These are phyloP conservation scores for Hippocampus guttulatus DNA, from an alignment of 2,113 vertebrate species.

Conservation along the genomic window DNA sequence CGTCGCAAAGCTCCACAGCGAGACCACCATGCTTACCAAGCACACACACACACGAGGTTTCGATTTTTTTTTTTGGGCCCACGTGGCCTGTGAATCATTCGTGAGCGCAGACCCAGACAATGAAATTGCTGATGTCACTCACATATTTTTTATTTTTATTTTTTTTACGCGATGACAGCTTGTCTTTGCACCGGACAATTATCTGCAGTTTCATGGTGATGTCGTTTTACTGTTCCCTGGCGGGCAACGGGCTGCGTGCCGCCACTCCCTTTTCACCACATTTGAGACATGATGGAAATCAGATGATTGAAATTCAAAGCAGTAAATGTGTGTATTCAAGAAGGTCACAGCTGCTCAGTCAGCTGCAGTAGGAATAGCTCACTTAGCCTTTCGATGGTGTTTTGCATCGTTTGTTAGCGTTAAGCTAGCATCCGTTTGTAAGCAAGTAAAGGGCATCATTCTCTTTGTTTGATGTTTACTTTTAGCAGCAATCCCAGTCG, in stretches of 20 bases:
- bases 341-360: too few relatives aligned
- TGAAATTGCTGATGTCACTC: slow-evolving; percentile 48
- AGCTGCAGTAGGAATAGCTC: too few relatives aligned
- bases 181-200: slow-evolving; percentile 6
- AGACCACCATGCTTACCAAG: slow-evolving; percentile 58
- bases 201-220: slow-evolving; percentile 1
- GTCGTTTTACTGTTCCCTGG: slow-evolving; percentile 7
- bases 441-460: too few relatives aligned
- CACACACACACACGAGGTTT: slow-evolving; percentile 28
- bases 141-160: slow-evolving; percentile 8
- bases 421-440: too few relatives aligned
- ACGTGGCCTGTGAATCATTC: slow-evolving; percentile 35
- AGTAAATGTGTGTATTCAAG: too few relatives aligned
- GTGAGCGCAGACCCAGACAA: slow-evolving; percentile 32
- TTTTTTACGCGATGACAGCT: slow-evolving; percentile 24
- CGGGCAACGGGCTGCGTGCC: background rate
- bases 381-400: too few relatives aligned
- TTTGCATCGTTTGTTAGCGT: too few relatives aligned
- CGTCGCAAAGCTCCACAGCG: slow-evolving; percentile 45
- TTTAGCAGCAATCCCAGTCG: too few relatives aligned
- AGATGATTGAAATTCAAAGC: background rate
- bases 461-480: too few relatives aligned
- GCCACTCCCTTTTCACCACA: slow-evolving; percentile 15
- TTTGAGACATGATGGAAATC: slow-evolving; percentile 19
- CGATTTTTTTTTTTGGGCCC: slow-evolving; percentile 21